These are phyloP conservation scores for Brachyhypopomus occidentalis DNA, from an alignment of 2,113 vertebrate genomes.

Conservation along the genomic window DNA sequence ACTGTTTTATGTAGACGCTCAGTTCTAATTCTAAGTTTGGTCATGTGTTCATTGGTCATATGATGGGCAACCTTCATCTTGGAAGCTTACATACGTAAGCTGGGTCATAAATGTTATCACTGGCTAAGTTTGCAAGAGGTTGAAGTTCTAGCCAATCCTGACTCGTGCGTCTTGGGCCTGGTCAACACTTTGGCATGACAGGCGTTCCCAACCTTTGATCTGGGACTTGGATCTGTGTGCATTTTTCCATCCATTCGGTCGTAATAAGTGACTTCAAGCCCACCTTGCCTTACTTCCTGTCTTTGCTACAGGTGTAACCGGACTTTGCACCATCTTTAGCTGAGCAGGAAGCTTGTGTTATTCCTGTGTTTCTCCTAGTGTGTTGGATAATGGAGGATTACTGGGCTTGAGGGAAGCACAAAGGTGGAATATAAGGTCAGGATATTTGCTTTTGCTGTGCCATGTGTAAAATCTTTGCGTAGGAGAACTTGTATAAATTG, in stretches of 20 bases:
- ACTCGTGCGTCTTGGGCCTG: constrained; percentile 36
- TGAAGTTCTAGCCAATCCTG: neutral
- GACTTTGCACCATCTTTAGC: constrained; percentile 66
- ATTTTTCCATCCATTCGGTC: constrained; percentile 17
- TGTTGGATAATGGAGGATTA: neutral
- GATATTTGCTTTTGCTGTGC: constrained; percentile 3
- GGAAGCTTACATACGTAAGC: neutral
- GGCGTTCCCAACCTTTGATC: constrained; percentile 50
- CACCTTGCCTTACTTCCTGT: constrained; percentile 33
- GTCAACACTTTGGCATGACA: constrained; percentile 13
- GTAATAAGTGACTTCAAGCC: constrained; percentile 4
- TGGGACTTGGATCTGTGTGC: no score
- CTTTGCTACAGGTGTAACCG: constrained; percentile 27
- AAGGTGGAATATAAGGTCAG: constrained; percentile 31
- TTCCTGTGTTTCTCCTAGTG: neutral
- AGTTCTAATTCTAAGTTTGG: no score
- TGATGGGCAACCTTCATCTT: neutral
- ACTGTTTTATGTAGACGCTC: neutral
- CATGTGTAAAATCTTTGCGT: neutral
- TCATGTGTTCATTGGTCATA: neutral
- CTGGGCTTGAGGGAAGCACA: constrained; percentile 24
- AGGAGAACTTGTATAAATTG: no score
- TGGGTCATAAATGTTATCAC: constrained; percentile 27
- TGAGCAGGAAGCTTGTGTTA: constrained; percentile 55
- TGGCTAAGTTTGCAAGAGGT: neutral